Evolutionary conservation across 2,797 vertebrate species (phyloP).

Genomic region (Valencia hispanica): DNA sequence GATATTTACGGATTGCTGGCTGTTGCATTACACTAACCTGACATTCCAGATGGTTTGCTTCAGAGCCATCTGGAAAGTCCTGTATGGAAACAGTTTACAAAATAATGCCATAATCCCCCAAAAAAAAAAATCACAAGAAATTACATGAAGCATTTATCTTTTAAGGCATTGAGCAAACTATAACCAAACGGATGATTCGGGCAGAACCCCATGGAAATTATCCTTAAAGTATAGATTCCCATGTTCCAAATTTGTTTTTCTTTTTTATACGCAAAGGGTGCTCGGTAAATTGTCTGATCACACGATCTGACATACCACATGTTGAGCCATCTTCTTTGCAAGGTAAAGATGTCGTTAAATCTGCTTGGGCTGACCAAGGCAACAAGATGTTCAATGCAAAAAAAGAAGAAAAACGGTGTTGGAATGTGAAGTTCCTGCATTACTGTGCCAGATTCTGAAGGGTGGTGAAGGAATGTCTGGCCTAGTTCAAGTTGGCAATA

Average conservation of each 20-base stretch:
- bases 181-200: background rate
- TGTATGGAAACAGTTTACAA: background rate
- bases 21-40: conserved; percentile 6
- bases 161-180: background rate
- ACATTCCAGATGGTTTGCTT: conserved; percentile 10
- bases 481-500: conserved; percentile 68
- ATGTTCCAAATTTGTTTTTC: background rate
- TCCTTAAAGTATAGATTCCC: background rate
- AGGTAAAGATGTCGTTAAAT: conserved; percentile 4
- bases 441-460: conserved; percentile 15
- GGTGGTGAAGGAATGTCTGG: conserved; percentile 48
- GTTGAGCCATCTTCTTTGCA: background rate
- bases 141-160: background rate
- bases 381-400: background rate
- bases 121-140: background rate
- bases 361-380: background rate
- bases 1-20: conserved; percentile 3
- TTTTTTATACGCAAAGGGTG: background rate
- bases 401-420: background rate
- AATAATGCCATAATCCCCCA: background rate
- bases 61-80: conserved; percentile 1
- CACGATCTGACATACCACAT: background rate
- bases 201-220: background rate
- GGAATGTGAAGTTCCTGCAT: background rate
- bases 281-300: background rate